Conservation (phyloP, 2,113 vertebrate genomes). For the Saccopteryx leptura region DNA sequence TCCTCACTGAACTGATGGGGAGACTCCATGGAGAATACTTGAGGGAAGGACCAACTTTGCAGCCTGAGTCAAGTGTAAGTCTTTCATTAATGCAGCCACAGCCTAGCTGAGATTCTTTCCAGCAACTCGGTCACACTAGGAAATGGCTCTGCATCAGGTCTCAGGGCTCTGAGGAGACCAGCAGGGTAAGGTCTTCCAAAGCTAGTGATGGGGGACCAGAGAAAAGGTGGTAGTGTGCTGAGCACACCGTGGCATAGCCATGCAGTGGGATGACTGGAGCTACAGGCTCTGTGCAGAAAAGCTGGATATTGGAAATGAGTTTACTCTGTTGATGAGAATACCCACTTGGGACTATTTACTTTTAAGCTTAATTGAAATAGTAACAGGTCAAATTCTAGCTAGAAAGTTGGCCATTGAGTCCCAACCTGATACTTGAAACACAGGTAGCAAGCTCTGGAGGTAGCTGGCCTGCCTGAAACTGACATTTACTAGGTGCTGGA, state of each 20-base stretch:
- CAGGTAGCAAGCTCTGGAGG: slow-evolving; percentile 21
- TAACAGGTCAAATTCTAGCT: slow-evolving; percentile 5
- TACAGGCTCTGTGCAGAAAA: neutral
- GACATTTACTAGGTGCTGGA: neutral
- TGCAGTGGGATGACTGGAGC: neutral
- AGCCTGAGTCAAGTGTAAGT: slow-evolving; percentile 76
- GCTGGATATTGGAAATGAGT: neutral
- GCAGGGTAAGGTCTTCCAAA: slow-evolving; percentile 23
- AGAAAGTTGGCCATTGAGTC: slow-evolving; percentile 12
- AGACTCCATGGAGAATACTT: slow-evolving; percentile 37
- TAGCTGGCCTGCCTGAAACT: neutral
- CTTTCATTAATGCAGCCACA: slow-evolving; percentile 69
- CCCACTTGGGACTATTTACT: neutral
- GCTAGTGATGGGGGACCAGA: neutral
- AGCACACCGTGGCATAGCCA: neutral
- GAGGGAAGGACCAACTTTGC: slow-evolving; percentile 57
- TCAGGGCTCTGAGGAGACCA: neutral
- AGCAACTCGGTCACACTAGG: neutral
- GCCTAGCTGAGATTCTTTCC: slow-evolving; percentile 70
- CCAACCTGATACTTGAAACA: slow-evolving; percentile 42
- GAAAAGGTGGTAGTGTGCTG: neutral
- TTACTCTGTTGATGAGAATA: neutral
- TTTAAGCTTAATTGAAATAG: slow-evolving; percentile 54
- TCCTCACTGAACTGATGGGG: neutral
- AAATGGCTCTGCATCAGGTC: neutral